Base-by-base conservation (phyloP, 2,113 vertebrate species). In the Atherinomorus stipes region DNA sequence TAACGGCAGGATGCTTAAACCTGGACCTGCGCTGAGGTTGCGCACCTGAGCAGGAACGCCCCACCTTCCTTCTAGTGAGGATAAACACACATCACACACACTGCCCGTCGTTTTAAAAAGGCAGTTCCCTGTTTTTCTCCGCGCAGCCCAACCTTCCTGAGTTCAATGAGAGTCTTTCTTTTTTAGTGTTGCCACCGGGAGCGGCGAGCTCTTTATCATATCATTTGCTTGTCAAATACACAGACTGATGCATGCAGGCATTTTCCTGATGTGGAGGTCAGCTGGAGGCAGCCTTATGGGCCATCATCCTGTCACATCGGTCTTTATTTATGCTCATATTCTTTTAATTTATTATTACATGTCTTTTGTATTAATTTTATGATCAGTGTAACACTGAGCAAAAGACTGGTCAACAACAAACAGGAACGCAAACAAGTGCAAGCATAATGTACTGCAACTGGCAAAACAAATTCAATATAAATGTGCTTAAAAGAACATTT, bases 1-100 rank as follows among this genome's bases (percentile, higher is more conserved):
- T 88, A 83, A 72, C 80, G 82, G 80, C 82, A 69, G 60, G 70
- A 79, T 69, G 83, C 74, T 61, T 26, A 74, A 58, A 61, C 38
- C 71, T 60, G 40, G 21, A 77, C 69, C 72, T 68, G 81, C 42
- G 47, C 52, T 5, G 58, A 60, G 54, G 53, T 66, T 22, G 68
- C 67, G 74, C 78, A 85, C 86, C 86, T 85, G 81, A 0, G 22
- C 23, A 19, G 69, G 25, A 3, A 56, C 78, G 76, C 84, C 74
- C 61, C 83, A 4, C 68, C 71, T 25, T 3, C n/a, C 18, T 8
- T n/a, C n/a, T n/a, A n/a, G 50, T 5, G 18, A 21, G 57, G 21
- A 38, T 18, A 54, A 80, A 80, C 70, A 76, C 52, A 11, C 15
- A 50, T 3, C 7, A 34, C 7, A n/a, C 70, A 19, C 52, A 50